Percentiles rank a stretch among this genome's conserved stretches.
phyloP scores from a whole-genome alignment of 2,113 vertebrate genomes.

The Amblyopsis rosae region DNA sequence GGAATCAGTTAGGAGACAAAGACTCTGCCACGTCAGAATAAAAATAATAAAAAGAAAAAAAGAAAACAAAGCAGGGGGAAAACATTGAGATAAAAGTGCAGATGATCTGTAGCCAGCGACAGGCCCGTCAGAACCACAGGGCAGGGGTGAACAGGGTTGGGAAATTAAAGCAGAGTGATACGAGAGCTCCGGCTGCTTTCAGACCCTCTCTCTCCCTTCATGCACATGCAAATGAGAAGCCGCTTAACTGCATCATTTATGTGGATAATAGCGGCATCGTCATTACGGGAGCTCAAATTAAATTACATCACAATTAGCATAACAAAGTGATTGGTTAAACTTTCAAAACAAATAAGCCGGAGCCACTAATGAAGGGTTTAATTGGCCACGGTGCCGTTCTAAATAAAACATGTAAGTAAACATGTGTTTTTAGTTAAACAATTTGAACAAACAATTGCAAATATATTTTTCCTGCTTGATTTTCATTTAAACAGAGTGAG shows the following conservation, averaged over 20 bases:
- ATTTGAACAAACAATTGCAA: conserved; percentile 71
- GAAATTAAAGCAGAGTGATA: conserved; percentile 98
- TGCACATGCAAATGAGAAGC: conserved; percentile 99
- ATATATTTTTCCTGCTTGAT: conserved; percentile 78
- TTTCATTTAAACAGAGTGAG: conserved; percentile 15
- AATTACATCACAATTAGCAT: conserved; percentile 99
- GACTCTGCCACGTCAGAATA: conserved; percentile 34
- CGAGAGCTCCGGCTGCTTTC: conserved; percentile 90
- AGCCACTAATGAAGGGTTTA: conserved; percentile 98
- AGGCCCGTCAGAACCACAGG: conserved; percentile 92
- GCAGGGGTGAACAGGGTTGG: conserved; percentile 96
- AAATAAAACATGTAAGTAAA: conserved; percentile 98
- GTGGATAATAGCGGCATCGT: conserved; percentile 99
- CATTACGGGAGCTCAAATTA: conserved; percentile 99
- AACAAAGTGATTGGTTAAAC: conserved; percentile 99
- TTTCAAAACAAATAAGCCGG: conserved; percentile 99
- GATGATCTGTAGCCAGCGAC: conserved; percentile 95
- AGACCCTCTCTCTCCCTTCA: conserved; percentile 86
- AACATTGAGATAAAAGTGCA: conserved; percentile 87
- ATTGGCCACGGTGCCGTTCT: conserved; percentile 93
- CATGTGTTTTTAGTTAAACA: conserved; percentile 91
- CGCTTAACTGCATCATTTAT: conserved; percentile 99
- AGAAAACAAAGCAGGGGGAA: conserved; percentile 61
- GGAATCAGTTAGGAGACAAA: conserved; percentile 80
- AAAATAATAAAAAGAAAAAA: conserved; percentile 65